Base-by-base conservation (phyloP, 2,113 vertebrate genomes). In the Tursiops truncatus region DNA sequence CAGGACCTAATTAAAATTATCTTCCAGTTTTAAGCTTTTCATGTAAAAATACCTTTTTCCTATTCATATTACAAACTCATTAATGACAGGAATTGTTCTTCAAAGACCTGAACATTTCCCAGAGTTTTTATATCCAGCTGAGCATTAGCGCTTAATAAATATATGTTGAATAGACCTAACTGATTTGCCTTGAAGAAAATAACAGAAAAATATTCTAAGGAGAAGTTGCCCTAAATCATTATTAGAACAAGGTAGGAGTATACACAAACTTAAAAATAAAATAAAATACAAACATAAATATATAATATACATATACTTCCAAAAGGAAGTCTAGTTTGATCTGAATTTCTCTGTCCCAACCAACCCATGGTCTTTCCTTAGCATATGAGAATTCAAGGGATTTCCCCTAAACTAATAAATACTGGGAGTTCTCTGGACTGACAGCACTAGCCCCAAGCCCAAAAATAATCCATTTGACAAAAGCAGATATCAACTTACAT, bases 281-380 rank as follows among this genome's bases (percentile, higher is more conserved):
- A 89, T 67, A 84, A 95, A 87, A 70, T 62, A 73, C 13, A 90
- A 36, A 74, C 4, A 82, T 74, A 74, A 28, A 95, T 38, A 93
- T 21, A 26, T 91, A 91, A 70, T 50, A 53, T 11, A 71, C 50
- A 80, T 8, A 79, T 50, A 74, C 38, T 53, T 93, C 38, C 47
- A 60, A 93, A 95, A 87, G n/a, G 10, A 95, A 94, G 47, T n/a
- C 79, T 82, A 33, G 47, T 65, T 71, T 67, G 53, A 94, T 79
- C 31, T 80, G 26, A 96, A 95, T 71, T 86, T 92, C 73, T 84
- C 36, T 89, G 38, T n/a, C 44, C 56, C 77, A 88, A 62, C 25
- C 41, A 82, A 80, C 20, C 47, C n/a, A 86, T 17, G 47, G 41
- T 53, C 23, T 89, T 83, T 58, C 53, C 21, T 38, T 91, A 73